These are phyloP conservation scores for Protonemura montana DNA, from an alignment of 2,888 invertebrate species.

Conservation along the genomic window DNA sequence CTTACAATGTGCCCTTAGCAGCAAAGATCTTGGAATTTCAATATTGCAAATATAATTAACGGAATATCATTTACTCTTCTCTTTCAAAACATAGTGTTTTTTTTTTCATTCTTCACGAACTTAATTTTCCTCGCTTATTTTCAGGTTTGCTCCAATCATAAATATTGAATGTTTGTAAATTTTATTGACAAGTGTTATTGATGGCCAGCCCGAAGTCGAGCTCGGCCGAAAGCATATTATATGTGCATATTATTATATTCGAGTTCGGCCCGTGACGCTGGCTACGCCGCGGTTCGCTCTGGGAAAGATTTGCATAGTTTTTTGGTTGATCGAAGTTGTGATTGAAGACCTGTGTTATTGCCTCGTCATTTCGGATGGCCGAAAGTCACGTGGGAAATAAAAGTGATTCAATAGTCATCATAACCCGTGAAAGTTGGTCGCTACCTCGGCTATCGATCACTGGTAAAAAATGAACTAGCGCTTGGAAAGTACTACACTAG, in stretches of 20 bases:
- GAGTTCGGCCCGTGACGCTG: not conserved
- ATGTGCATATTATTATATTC: not conserved
- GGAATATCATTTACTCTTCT: not conserved
- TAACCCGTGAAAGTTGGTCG: not conserved
- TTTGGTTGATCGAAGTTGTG: conserved; percentile 38
- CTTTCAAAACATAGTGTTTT: not conserved
- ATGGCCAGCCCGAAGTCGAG: not conserved
- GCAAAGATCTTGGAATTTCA: not conserved
- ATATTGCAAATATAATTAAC: not conserved
- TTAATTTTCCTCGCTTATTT: not conserved
- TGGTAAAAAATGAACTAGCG: not conserved
- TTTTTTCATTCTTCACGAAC: not conserved
- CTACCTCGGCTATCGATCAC: not conserved
- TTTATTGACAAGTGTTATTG: conserved; percentile 7
- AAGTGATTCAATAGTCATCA: conserved; percentile 21
- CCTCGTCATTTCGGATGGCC: conserved; percentile 35
- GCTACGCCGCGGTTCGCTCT: not conserved
- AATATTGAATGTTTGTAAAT: not conserved
- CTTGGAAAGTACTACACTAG: not conserved
- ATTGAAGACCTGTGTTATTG: conserved; percentile 30
- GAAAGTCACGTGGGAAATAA: conserved; percentile 33
- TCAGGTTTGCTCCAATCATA: not conserved
- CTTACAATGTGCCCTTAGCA: not conserved
- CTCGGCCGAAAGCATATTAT: not conserved
- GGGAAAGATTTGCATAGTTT: conserved; percentile 34